phyloP scores from a whole-genome alignment of 2,797 vertebrate genomes.

The Acridotheres tristis region DNA sequence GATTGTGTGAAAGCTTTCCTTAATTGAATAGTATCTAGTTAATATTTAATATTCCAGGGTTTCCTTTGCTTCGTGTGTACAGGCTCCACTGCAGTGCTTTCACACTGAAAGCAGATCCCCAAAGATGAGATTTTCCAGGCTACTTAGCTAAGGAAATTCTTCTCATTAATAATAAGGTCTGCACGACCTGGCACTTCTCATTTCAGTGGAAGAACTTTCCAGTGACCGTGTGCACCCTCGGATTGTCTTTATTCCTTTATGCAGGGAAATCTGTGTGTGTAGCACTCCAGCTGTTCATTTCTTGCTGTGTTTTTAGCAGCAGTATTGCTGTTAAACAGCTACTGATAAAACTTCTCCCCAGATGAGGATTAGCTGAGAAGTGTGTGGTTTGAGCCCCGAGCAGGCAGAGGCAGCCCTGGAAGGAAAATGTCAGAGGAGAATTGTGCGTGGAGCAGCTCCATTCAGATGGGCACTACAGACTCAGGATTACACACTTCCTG shows the following conservation, averaged over 20 bases:
- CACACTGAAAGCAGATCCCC: neutral
- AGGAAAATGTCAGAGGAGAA: neutral
- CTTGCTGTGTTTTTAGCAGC: neutral
- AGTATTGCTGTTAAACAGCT: neutral
- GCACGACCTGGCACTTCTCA: neutral
- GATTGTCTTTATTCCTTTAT: neutral
- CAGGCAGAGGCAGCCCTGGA: neutral
- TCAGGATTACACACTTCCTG: neutral
- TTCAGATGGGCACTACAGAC: neutral
- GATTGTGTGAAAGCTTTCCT: neutral
- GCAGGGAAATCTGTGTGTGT: neutral
- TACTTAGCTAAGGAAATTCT: conserved; percentile 6
- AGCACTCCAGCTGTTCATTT: neutral
- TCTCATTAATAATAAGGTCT: neutral
- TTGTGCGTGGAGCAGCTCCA: neutral
- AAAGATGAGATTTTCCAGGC: neutral
- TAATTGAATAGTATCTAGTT: neutral
- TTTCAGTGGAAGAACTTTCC: neutral
- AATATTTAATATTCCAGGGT: conserved; percentile 2
- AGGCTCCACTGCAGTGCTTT: neutral
- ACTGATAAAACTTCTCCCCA: neutral
- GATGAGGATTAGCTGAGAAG: neutral
- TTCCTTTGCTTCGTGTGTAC: neutral
- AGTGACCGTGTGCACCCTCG: neutral
- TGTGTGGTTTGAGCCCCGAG: neutral